phyloP scores from a whole-genome alignment of 1,140 invertebrate genomes.

The Lordiphosa stackelbergi region DNA sequence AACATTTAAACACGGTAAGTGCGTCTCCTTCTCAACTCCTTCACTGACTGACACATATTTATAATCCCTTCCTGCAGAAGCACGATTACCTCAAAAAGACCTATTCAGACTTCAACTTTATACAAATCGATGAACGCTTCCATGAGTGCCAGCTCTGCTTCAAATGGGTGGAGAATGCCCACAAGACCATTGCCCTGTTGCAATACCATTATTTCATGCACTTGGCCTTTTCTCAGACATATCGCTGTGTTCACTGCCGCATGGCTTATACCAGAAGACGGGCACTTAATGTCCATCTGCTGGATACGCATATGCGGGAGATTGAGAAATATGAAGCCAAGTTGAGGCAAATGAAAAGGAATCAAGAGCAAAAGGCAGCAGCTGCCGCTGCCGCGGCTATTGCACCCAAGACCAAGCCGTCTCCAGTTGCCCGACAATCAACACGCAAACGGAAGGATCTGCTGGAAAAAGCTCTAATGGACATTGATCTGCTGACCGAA shows the following conservation, averaged over 20 bases:
- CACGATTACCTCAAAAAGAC: constrained; percentile 65
- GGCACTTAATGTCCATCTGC: constrained; percentile 56
- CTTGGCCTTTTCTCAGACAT: constrained; percentile 56
- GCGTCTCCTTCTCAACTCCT: not conserved
- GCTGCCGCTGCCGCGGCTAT: constrained; percentile 1
- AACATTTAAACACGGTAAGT: constrained; percentile 56
- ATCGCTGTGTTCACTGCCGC: constrained; percentile 62
- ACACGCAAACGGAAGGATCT: constrained; percentile 41
- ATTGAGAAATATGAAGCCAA: constrained; percentile 61
- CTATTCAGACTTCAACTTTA: constrained; percentile 61
- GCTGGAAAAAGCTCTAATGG: constrained; percentile 61
- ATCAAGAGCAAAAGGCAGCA: constrained; percentile 19
- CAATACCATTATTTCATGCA: constrained; percentile 73
- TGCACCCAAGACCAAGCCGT: not conserved
- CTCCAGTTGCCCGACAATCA: not conserved
- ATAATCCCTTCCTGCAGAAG: constrained; percentile 25
- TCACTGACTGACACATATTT: not conserved
- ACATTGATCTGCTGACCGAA: constrained; percentile 55
- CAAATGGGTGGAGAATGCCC: constrained; percentile 69
- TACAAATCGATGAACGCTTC: constrained; percentile 60
- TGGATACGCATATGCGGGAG: constrained; percentile 51
- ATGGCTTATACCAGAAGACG: constrained; percentile 54
- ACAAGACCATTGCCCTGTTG: constrained; percentile 63
- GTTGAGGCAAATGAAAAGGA: constrained; percentile 39
- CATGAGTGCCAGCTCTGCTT: constrained; percentile 68